Conservation (phyloP, 2,113 vertebrate species). For the Seriola dumerili region DNA sequence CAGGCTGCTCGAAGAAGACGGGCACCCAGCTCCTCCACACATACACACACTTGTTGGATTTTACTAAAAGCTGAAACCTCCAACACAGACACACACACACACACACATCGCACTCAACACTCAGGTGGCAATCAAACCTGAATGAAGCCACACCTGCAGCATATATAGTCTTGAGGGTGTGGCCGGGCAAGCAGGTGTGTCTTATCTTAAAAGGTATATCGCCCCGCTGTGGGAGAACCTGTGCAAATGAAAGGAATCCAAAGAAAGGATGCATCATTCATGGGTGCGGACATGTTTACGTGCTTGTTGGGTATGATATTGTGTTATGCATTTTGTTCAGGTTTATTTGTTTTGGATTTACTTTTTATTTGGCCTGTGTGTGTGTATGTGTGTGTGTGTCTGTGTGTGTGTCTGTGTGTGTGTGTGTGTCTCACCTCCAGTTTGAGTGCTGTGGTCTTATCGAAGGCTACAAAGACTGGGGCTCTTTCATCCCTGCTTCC, state of each 20-base stretch:
- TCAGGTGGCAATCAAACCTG: neutral
- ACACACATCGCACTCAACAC: neutral
- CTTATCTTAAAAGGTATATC: constrained; percentile 20
- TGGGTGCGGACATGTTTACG: neutral
- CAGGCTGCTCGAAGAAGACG: too few species aligned
- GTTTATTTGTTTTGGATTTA: neutral
- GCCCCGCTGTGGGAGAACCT: too few species aligned
- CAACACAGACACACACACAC: constrained; percentile 6
- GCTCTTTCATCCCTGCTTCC: constrained; percentile 74
- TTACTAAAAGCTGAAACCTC: neutral
- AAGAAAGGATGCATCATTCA: neutral
- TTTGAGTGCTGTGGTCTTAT: constrained; percentile 80
- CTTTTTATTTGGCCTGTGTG: neutral
- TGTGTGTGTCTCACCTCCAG: constrained; percentile 48
- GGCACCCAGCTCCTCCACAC: too few species aligned
- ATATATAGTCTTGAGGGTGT: constrained; percentile 2
- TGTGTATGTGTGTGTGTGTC: neutral
- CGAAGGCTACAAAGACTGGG: constrained; percentile 82
- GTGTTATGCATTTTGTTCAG: neutral
- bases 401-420: neutral
- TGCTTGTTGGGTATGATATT: neutral
- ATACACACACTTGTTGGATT: neutral
- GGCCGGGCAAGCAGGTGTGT: neutral
- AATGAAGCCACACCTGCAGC: neutral
- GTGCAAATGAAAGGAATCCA: neutral